Percentiles rank a stretch among this genome's conserved stretches.
Conservation (phyloP, 1,140 invertebrate species). For the Varroa destructor region DNA sequence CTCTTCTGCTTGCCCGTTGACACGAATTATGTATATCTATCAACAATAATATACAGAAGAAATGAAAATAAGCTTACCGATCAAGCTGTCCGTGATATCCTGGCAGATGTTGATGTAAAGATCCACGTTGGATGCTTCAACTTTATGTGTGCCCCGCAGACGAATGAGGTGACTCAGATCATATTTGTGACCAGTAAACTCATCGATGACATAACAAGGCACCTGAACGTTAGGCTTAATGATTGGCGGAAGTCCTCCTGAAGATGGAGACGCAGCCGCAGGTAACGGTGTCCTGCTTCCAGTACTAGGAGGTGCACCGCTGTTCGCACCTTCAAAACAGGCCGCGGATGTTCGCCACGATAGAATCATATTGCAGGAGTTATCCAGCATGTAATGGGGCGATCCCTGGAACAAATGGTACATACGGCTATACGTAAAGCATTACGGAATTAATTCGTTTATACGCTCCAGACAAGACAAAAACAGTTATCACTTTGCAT, state of each 20-base stretch:
- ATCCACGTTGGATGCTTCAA: slow-evolving; percentile 8
- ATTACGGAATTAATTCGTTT: no score
- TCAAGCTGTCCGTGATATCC: slow-evolving; percentile 11
- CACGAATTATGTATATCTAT: no score
- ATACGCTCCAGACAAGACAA: no score
- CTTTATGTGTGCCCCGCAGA: neutral
- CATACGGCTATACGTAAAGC: no score
- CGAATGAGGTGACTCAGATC: slow-evolving; percentile 1
- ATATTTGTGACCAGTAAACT: slow-evolving; percentile 8
- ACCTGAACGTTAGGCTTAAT: neutral
- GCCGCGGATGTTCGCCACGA: slow-evolving; percentile 14
- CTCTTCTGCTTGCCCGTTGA: no score
- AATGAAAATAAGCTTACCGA: neutral
- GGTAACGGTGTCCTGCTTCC: neutral
- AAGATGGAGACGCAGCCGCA: no score
- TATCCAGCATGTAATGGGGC: neutral
- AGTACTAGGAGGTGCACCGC: neutral
- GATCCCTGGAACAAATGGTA: neutral
- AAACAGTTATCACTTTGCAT: no score
- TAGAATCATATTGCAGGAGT: neutral
- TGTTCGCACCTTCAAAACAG: neutral
- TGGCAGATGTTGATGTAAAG: slow-evolving; percentile 24
- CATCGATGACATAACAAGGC: slow-evolving; percentile 14
- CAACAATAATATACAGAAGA: no score
- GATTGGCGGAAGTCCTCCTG: no score